Evolutionary conservation across 2,888 invertebrate genomes (phyloP).

Genomic region (Caenorhabditis sulstoni): DNA sequence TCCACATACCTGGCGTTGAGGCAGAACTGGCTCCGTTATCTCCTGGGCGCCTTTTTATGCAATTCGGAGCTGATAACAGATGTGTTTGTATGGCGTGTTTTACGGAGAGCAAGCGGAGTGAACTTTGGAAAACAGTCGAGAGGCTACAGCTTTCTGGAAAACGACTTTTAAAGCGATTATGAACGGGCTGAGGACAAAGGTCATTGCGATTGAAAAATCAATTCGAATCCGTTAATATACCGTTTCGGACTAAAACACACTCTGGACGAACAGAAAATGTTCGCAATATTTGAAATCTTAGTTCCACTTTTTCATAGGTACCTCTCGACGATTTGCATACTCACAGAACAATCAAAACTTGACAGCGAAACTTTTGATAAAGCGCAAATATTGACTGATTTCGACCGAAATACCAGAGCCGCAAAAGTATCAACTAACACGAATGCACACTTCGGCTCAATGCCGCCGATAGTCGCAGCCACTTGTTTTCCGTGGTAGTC

Average conservation of each 20-base stretch:
- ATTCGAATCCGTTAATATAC: not conserved
- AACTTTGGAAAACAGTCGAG: conserved; percentile 32
- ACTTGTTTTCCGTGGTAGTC: not conserved
- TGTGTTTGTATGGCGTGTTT: conserved; percentile 52
- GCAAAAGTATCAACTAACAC: conserved; percentile 26
- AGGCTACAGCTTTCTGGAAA: conserved; percentile 16
- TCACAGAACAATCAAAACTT: conserved; percentile 43
- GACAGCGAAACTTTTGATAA: conserved; percentile 50
- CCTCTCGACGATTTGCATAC: conserved; percentile 28
- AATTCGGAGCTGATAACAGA: conserved; percentile 33
- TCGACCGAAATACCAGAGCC: conserved; percentile 8
- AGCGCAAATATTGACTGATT: conserved; percentile 52
- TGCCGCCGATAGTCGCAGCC: too few species aligned
- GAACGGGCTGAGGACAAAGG: not conserved
- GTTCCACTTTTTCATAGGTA: not conserved
- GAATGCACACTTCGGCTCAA: not conserved
- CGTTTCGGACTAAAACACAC: too few species aligned
- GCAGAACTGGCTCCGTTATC: conserved; percentile 40
- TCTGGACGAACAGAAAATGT: not conserved
- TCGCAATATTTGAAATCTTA: not conserved
- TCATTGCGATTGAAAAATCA: not conserved
- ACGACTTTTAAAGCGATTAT: not conserved
- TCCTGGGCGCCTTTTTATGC: conserved; percentile 29
- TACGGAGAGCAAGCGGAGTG: not conserved
- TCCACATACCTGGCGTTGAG: conserved; percentile 19